Evolutionary conservation across 2,888 invertebrate genomes (phyloP), one percentile per base, ranked within the genome.

Genomic region (Polymixis flavicincta): DNA sequence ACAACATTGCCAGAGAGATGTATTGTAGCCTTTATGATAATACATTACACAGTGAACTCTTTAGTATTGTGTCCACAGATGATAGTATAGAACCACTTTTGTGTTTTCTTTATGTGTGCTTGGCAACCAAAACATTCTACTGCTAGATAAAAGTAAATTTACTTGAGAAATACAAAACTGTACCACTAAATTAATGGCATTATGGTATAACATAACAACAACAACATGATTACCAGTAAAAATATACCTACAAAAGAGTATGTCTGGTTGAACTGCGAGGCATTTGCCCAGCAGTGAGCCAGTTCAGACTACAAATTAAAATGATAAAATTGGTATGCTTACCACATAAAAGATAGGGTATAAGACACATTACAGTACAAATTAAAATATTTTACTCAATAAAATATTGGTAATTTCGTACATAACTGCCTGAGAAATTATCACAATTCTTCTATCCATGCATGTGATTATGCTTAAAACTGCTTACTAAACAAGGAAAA

Each of bases 401-500:
- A n/a, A n/a, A n/a, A n/a, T 17, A 55, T 70, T 8, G 6, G 9
- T 6, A 42, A 14, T 52, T 22, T 50, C 45, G 9, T 19, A 25
- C 25, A 9, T 11, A 25, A 25, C 4, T 55, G 0, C 11, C 2
- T 57, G 6, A 52, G 22, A 28, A 28, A 68, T 52, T 19, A 54
- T 28, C 9, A 52, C 17, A 70, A 42, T 50, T 14, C 5, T 25
- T 72, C 7, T 17, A 60, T 32, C 0, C 2, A 42, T n/a, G 5
- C 55, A 64, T 25, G 52, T 59, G 64, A 52, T 7, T 55, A 11
- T 45, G 1, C 1, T 14, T 37, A 37, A 13, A 25, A 79, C 2
- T 55, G 22, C 25, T 61, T 28, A 63, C 32, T 1, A 52, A 25
- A 28, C 50, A 75, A 76, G 65, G 76, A 78, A 78, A 77, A 48